phyloP scores from a whole-genome alignment of 2,888 invertebrate species.

The Oxyscelio sp. region DNA sequence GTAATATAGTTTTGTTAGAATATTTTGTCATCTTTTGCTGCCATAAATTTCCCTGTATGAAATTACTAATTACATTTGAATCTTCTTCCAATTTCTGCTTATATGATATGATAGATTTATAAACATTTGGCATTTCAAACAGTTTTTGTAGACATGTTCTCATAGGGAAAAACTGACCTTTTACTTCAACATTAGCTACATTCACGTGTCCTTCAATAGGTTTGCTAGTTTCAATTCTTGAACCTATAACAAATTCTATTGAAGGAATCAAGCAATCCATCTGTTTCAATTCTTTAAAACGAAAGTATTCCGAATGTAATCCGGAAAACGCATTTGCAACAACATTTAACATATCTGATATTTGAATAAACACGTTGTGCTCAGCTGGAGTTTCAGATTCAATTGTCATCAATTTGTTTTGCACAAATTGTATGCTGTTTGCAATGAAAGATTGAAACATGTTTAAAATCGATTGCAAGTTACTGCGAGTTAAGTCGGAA shows the following conservation, averaged over 20 bases:
- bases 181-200: slow-evolving; percentile 10
- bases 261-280: slow-evolving; percentile 19
- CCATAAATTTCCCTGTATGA: slow-evolving; percentile 38
- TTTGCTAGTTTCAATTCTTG: background rate
- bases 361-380: too few relatives aligned
- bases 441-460: slow-evolving; percentile 13
- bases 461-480: slow-evolving; percentile 20
- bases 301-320: slow-evolving; percentile 14
- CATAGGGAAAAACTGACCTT: slow-evolving; percentile 42
- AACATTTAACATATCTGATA: slow-evolving; percentile 11
- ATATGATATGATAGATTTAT: background rate
- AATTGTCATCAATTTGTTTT: slow-evolving; percentile 2
- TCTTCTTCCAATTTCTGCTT: slow-evolving; percentile 22
- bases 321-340: slow-evolving; percentile 9
- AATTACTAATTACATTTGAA: slow-evolving; percentile 12
- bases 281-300: slow-evolving; percentile 18
- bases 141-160: slow-evolving; percentile 42
- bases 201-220: slow-evolving; percentile 19
- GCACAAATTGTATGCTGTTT: slow-evolving; percentile 5
- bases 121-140: slow-evolving; percentile 13
- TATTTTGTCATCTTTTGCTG: slow-evolving; percentile 14
- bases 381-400: slow-evolving; percentile 5
- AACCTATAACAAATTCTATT: slow-evolving; percentile 8
- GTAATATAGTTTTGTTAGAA: slow-evolving; percentile 7
- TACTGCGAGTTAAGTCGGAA: slow-evolving; percentile 2